Percentiles rank a stretch among this genome's conserved stretches.
Conservation (phyloP, 2,797 vertebrate species). For the Oceanodroma leucorhoa region DNA sequence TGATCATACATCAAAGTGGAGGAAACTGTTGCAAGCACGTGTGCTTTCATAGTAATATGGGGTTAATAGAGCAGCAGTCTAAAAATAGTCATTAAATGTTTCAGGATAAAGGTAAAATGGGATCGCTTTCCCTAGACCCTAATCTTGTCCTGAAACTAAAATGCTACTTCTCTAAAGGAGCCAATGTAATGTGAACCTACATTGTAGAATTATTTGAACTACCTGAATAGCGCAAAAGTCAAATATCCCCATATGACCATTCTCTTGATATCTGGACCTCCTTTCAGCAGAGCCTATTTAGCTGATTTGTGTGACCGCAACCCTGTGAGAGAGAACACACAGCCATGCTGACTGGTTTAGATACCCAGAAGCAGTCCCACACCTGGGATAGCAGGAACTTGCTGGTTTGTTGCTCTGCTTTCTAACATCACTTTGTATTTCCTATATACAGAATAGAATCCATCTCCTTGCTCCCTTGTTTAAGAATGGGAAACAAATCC, state of each 20-base stretch:
- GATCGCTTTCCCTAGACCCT: not conserved
- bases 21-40: not conserved
- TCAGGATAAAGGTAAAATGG: not conserved
- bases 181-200: not conserved
- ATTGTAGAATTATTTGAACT: not conserved
- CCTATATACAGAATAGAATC: not conserved
- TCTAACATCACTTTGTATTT: not conserved
- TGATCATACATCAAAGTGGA: not conserved
- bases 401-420: not conserved
- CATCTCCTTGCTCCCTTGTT: not conserved
- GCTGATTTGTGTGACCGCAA: not conserved
- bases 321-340: not conserved
- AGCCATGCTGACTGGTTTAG: not conserved
- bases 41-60: not conserved
- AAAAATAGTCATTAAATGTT: not conserved
- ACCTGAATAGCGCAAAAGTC: not conserved
- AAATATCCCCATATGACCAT: not conserved
- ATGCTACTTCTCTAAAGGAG: not conserved
- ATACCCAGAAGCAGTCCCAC: not conserved
- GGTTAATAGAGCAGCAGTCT: not conserved
- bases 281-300: not conserved
- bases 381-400: not conserved
- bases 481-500: not conserved
- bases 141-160: not conserved
- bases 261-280: not conserved